Base-by-base conservation (phyloP, 1,140 invertebrate species). In the Ceratina calcarata region DNA sequence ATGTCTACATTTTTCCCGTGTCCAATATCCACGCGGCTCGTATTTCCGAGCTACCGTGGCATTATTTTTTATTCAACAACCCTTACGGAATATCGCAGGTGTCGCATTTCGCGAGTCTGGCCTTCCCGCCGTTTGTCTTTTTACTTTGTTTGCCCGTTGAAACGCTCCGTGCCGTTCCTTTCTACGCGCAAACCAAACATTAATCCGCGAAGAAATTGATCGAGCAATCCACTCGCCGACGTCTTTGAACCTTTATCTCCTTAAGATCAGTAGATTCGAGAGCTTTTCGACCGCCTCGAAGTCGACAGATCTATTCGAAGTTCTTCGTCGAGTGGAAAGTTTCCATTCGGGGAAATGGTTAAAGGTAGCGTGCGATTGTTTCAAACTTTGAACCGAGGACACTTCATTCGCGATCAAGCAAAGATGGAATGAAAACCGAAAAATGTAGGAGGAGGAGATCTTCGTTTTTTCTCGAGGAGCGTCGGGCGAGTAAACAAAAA, bases 181-280 rank as follows among this genome's bases (percentile, higher is more conserved):
- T 6, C 10, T 60, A 0, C 16, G 55, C 61, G 71, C 6, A 45
- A 45, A 45, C 37, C 64, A 77, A 85, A 85, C 81, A 85, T 85
- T 84, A 84, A 85, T 85, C 55, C 78, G 53, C 72, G 75, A 73
- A 85, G 72, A 84, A 85, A 78, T 84, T 71, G 45, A 24, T 70
- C 67, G 68, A 68, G 53, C 53, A 12, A 64, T 79, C 32, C 18
- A 10, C 1, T 18, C 8, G 37, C 22, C 13, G 1, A 8, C 24
- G 7, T n/a, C n/a, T 49, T 58, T 22, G 62, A 71, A 53, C 32
- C 58, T 62, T 71, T 64, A 82, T 77, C 69, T 51, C 16, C 32
- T 37, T 45, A 22, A 22, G 62, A 78, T 82, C 57, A 67, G 37
- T 60, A 64, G n/a, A 64, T 70, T 49, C 16, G 22, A 53, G 3